Evolutionary conservation across 2,888 invertebrate species (phyloP).

Genomic region (Micoletzkya japonica): DNA sequence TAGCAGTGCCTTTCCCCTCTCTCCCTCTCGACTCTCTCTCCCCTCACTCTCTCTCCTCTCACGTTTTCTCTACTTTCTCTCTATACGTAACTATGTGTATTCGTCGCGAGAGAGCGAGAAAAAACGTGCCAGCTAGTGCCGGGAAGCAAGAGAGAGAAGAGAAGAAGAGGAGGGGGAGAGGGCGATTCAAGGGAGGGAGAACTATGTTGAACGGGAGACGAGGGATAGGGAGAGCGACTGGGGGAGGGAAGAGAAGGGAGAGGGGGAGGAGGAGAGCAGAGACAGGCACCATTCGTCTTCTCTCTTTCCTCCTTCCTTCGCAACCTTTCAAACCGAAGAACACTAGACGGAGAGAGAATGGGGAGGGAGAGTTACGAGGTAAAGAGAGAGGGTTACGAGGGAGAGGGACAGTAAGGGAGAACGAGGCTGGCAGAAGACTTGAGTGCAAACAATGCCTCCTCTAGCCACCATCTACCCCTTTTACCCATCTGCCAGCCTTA

Average conservation of each 20-base stretch:
- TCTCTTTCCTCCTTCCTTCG: constrained; percentile 2
- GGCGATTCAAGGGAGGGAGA: constrained; percentile 23
- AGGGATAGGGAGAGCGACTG: neutral
- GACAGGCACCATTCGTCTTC: constrained; percentile 24
- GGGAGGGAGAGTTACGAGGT: neutral
- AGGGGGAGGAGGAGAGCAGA: neutral
- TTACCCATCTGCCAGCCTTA: too few relatives aligned
- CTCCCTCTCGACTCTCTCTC: neutral
- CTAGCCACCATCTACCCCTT: too few relatives aligned
- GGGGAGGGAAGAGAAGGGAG: neutral
- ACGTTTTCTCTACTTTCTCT: constrained; percentile 1
- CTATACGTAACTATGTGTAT: constrained; percentile 25
- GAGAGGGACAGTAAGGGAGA: constrained; percentile 5
- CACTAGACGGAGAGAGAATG: too few relatives aligned
- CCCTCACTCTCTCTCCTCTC: neutral
- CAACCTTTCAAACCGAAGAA: constrained; percentile 29
- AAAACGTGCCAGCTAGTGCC: constrained; percentile 29
- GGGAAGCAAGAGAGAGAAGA: constrained; percentile 19
- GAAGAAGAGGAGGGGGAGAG: constrained; percentile 23
- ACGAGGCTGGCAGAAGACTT: too few relatives aligned
- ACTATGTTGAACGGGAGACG: constrained; percentile 4
- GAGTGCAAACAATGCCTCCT: too few relatives aligned
- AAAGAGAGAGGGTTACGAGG: constrained; percentile 12
- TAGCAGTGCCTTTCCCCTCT: too few relatives aligned
- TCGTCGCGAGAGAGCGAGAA: constrained; percentile 7